Evolutionary conservation across 2,888 invertebrate genomes (phyloP), one percentile per base, ranked within the genome.

Genomic region (Orthosia incerta): DNA sequence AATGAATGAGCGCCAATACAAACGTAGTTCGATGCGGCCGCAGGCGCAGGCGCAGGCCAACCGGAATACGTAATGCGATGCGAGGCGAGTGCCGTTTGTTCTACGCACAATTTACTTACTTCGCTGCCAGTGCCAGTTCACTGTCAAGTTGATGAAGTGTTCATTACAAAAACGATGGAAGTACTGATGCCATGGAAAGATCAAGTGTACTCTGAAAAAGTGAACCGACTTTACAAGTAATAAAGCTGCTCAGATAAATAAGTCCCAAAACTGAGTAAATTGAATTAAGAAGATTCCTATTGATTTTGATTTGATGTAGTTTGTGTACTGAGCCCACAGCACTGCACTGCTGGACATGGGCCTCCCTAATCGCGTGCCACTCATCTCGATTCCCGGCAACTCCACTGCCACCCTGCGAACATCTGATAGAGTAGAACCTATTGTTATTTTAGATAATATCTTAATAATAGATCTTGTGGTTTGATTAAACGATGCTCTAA

Each of bases 31-130:
- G 60, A 59, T 74, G 76, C 77, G 60, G 59, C 15, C 60, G 55
- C 23, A 51, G 51, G 9, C 51, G 75, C 77, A 74, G 67, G 72
- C 79, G 76, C 76, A 74, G 50, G 71, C 71, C 76, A 73, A 79
- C 84, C 82, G 82, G 89, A 87, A 88, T 87, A 85, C 85, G 66
- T 83, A 85, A 88, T 86, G 79, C 63, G 73, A 62, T 65, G 76
- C 50, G 76, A 79, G 74, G 18, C 80, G 66, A 85, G 87, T 87
- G 87, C 86, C 86, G 89, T 85, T 86, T 80, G 77, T 80, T 83
- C 39, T 57, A 70, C 70, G 53, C 69, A 59, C 65, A 68, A 48
- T 68, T 75, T 62, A 71, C 68, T 71, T 79, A 71, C 70, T 75
- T 71, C n/a, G n/a, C 64, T 56, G 57, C 23, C 46, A 67, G 50